Base-by-base conservation (phyloP, 1,140 invertebrate species). In the Polypedilum pembai region DNA sequence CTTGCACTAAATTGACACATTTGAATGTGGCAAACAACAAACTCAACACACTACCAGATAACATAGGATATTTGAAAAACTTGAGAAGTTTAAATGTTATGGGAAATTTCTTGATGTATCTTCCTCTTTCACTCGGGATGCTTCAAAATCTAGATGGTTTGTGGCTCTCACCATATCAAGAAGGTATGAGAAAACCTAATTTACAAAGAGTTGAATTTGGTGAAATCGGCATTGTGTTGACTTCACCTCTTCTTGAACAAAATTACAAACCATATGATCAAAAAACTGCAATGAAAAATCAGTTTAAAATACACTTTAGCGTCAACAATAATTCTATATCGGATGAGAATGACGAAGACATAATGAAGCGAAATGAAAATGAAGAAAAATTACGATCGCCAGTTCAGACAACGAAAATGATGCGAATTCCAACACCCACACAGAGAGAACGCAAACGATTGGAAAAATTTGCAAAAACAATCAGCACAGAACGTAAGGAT, bases 1-100 rank as follows among this genome's bases (percentile, higher is more conserved):
- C 90, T 79, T 93, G 95, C 80, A 94, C 93, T 83, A 91, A 93
- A 83, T 85, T 98, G 75, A 88, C 87, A 76, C 87, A 91, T 75
- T 86, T 97, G 79, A 93, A 97, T 85, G 88, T 95, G 76, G 96
- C 94, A 84, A 90, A 92, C 74, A 98, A 98, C 84, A 94, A 93
- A 65, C 85, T 98, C 74, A 89, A 92, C 79, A 92, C 93, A 79
- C 86, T 98, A 63, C 96, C 96, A 15, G 94, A 96, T 83, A 92
- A 69, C 12, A 69, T 69, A 10, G 65, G 65, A 69, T 21, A 69
- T 21, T 21, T 69, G 20, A 69, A 69, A 18, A 17, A 69, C 8
- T 20, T 69, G 17, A 69, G 10, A 69, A 69, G 65, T 18, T 20
- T 69, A 12, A 69, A 69, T 69, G 17, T 69, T 5, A 69, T 69